Evolutionary conservation across 1,140 invertebrate genomes (phyloP).

Genomic region (Oncopodura yosiiana): DNA sequence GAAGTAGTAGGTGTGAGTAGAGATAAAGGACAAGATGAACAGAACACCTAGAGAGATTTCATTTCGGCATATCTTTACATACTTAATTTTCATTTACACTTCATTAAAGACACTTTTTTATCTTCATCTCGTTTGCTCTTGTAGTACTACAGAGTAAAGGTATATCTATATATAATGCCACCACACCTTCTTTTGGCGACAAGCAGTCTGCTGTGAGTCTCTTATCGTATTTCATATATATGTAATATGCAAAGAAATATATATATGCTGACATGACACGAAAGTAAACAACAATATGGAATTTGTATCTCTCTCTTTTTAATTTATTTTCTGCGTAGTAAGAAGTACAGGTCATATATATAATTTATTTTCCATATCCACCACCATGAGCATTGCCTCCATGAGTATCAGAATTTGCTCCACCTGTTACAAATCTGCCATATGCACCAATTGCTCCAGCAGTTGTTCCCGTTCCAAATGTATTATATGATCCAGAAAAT

Average conservation of each 20-base stretch:
- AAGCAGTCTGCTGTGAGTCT: conserved; percentile 15
- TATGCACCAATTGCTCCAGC: conserved; percentile 27
- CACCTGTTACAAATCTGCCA: conserved; percentile 26
- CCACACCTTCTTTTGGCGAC: conserved; percentile 6
- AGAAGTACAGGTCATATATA: too few relatives aligned
- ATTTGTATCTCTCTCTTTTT: too few relatives aligned
- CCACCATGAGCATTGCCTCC: conserved; percentile 4
- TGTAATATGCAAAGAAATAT: too few relatives aligned
- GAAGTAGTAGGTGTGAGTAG: too few relatives aligned
- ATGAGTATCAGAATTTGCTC: conserved; percentile 19
- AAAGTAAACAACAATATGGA: too few relatives aligned
- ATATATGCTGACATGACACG: too few relatives aligned
- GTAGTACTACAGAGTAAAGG: too few relatives aligned
- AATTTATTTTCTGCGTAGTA: too few relatives aligned
- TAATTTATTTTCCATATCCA: conserved; percentile 1
- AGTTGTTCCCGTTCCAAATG: conserved; percentile 27
- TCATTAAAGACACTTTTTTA: conserved; percentile 5
- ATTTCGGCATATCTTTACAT: neutral
- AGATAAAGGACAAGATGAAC: too few relatives aligned
- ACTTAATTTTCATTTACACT: neutral
- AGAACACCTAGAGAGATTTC: too few relatives aligned
- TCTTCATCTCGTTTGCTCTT: conserved; percentile 4
- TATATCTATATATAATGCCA: too few relatives aligned
- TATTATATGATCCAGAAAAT: conserved; percentile 26
- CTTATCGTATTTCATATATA: too few relatives aligned